Percentiles rank a stretch among this genome's conserved stretches.
These are phyloP conservation scores for Drosophila tanythrix DNA, from an alignment of 2,888 invertebrate species.

Conservation along the genomic window DNA sequence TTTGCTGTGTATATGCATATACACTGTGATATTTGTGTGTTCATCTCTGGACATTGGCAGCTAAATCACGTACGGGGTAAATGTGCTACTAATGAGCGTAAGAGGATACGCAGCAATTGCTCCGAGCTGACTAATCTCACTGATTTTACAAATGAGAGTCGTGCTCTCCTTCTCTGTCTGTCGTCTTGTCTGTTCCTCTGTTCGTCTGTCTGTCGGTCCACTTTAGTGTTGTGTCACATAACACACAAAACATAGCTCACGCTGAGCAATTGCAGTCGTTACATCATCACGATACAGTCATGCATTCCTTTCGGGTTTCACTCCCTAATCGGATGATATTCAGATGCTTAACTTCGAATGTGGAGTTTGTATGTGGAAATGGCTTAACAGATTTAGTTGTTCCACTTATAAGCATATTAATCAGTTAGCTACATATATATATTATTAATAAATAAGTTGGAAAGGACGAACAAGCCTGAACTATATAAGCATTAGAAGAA, in stretches of 20 bases:
- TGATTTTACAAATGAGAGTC: slow-evolving; percentile 74
- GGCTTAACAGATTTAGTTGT: not conserved
- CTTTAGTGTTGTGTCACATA: slow-evolving; percentile 14
- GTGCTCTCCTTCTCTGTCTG: slow-evolving; percentile 13
- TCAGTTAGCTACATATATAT: not conserved
- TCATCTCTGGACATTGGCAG: slow-evolving; percentile 64
- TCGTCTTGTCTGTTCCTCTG: not conserved
- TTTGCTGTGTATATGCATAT: not conserved
- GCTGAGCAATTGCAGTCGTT: slow-evolving; percentile 22
- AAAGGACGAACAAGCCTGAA: too few species aligned
- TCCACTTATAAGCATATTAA: not conserved
- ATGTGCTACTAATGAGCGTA: slow-evolving; percentile 78
- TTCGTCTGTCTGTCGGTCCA: slow-evolving; percentile 1
- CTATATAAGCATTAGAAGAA: too few species aligned
- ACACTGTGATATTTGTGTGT: not conserved
- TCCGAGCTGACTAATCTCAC: slow-evolving; percentile 62
- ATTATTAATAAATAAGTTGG: too few species aligned
- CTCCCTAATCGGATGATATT: not conserved
- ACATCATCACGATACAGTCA: slow-evolving; percentile 25
- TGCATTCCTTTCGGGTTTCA: not conserved
- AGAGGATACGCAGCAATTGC: slow-evolving; percentile 50
- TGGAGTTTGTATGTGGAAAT: not conserved
- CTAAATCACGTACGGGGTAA: slow-evolving; percentile 73
- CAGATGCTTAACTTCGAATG: not conserved
- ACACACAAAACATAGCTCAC: slow-evolving; percentile 7